A percentile compares a stretch with the other conserved stretches of the same genome.
Evolutionary conservation across 2,113 vertebrate species (phyloP).

Genomic region (Sterrhoptilus dennistouni): DNA sequence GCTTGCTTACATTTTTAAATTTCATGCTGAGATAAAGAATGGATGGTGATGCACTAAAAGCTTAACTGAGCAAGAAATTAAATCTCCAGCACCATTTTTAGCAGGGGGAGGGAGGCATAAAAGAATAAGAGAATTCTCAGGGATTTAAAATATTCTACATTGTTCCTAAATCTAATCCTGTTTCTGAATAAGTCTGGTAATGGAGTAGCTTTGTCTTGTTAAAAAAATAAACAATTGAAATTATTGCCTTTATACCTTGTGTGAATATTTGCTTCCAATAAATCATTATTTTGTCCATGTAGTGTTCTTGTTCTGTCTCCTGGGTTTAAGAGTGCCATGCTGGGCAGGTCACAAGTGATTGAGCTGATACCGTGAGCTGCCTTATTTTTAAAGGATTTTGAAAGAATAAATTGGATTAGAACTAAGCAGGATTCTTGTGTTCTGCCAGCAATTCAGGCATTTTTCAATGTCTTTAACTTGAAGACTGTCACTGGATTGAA

Average conservation of each 20-base stretch:
- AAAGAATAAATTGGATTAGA: neutral
- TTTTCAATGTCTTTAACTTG: neutral
- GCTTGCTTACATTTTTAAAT: neutral
- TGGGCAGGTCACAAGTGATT: neutral
- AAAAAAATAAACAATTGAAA: neutral
- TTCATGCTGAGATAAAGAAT: neutral
- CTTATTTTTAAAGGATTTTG: neutral
- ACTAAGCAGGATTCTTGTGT: neutral
- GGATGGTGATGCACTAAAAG: neutral
- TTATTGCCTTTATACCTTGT: neutral
- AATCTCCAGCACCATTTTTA: neutral
- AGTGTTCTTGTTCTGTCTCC: neutral
- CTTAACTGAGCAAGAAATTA: neutral
- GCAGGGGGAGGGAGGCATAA: neutral
- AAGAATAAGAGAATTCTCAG: neutral
- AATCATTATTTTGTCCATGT: neutral
- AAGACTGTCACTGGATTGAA: neutral
- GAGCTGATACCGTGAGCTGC: neutral
- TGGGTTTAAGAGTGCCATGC: neutral
- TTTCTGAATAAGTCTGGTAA: neutral
- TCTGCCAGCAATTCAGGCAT: neutral
- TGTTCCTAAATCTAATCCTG: neutral
- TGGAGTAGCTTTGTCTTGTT: neutral
- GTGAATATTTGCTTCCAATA: constrained; percentile 14
- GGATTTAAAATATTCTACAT: neutral